Evolutionary conservation across 2,888 invertebrate genomes (phyloP).

Genomic region (Dryococelus australis): DNA sequence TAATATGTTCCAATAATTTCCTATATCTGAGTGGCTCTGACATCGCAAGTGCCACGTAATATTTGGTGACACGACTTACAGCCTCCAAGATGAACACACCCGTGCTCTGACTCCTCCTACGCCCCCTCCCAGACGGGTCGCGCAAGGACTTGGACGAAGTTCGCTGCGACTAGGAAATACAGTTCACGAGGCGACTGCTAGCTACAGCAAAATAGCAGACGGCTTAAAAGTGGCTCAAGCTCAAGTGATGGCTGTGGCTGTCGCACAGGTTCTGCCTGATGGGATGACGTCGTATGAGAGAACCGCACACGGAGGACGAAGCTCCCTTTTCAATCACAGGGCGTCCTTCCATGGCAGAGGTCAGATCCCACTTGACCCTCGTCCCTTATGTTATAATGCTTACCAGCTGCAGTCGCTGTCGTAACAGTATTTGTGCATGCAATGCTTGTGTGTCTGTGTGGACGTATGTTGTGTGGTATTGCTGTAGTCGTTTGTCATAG

Average conservation of each 20-base stretch:
- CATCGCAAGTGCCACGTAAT: conserved; percentile 19
- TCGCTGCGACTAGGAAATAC: conserved; percentile 54
- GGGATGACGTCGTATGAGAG: conserved; percentile 49
- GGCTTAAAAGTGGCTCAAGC: conserved; percentile 75
- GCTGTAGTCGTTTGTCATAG: too few relatives aligned
- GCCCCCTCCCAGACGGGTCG: conserved; percentile 64
- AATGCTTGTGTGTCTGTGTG: background rate
- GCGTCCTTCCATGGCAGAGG: conserved; percentile 73
- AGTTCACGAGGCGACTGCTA: conserved; percentile 54
- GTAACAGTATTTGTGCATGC: background rate
- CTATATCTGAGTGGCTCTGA: background rate
- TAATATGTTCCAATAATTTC: background rate
- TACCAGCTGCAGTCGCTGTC: background rate
- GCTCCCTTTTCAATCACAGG: conserved; percentile 59
- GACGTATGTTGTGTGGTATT: too few relatives aligned
- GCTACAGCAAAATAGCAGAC: conserved; percentile 69
- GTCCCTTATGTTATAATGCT: background rate
- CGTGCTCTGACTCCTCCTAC: conserved; percentile 70
- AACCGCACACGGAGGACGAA: conserved; percentile 51
- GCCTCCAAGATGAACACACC: conserved; percentile 67
- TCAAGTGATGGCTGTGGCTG: conserved; percentile 72
- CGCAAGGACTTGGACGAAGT: conserved; percentile 44
- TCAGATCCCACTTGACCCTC: conserved; percentile 49
- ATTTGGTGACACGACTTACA: conserved; percentile 54
- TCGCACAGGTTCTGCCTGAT: conserved; percentile 70